Base-by-base conservation (phyloP, 2,888 invertebrate species). In the Erannis defoliaria region DNA sequence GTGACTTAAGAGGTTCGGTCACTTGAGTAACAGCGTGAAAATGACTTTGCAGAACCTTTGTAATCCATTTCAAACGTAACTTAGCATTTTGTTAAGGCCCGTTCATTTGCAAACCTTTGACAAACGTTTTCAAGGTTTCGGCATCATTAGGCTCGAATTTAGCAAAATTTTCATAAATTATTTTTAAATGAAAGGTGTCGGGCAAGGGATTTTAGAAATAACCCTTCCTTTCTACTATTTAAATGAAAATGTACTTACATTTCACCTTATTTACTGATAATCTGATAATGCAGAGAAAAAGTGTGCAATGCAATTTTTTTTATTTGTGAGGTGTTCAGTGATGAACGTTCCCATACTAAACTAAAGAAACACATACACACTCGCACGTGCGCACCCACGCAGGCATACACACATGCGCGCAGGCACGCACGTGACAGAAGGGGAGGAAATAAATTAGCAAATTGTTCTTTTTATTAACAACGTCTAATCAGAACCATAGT, bases 11-110 rank as follows among this genome's bases (percentile, higher is more conserved):
- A 48, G 56, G 53, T 53, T 50, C 57, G 62, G 57, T 43, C 54
- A 57, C 54, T 62, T 58, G 45, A 58, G 40, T 63, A 45, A 54
- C 45, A 50, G 26, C 45, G 46, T 40, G 54, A 46, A 55, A 64
- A 64, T 59, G 63, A 64, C 63, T 58, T 45, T 29, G 55, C 45
- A 48, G 50, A 64, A 38, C 59, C 59, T 64, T 53, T 59, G 59
- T 59, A 53, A 64, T 53, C 55, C 51, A 55, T 55, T 64, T 59
- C 50, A 45, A 46, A 51, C 51, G 38, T 46, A 61, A 61, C 51
- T 61, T 55, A 18, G 38, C 55, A 55, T 61, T 61, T 55, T 55
- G 55, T 33, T 55, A 38, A 33, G 2, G 38, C 26, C 33, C 55
- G 14, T 50, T 45, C 55, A 61, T 61, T 59, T 55, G 43, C 43